phyloP scores from a whole-genome alignment of 2,888 invertebrate species.

The Caenorhabditis japonica region DNA sequence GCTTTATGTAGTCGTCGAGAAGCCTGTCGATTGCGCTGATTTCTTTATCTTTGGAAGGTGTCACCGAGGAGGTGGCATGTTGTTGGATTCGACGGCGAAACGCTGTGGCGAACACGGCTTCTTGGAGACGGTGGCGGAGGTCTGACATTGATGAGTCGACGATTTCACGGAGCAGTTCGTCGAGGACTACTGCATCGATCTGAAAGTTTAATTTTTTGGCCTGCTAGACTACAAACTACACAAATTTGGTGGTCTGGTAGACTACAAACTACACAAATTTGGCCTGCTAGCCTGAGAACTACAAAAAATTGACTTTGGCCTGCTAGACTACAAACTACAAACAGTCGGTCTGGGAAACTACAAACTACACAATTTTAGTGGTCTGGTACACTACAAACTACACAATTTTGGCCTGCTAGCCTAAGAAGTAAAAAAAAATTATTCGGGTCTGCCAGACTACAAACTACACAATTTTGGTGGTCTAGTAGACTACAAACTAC shows the following conservation, averaged over 20 bases:
- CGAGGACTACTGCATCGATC: constrained; percentile 44
- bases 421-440: too few relatives aligned
- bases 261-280: not conserved
- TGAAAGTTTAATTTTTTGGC: constrained; percentile 1
- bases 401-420: too few relatives aligned
- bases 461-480: too few relatives aligned
- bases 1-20: constrained; percentile 32
- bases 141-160: constrained; percentile 47
- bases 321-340: too few relatives aligned
- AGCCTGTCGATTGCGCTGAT: constrained; percentile 19
- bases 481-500: too few relatives aligned
- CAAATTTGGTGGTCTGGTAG: not conserved
- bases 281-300: constrained; percentile 5
- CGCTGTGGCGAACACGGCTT: constrained; percentile 50
- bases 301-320: not conserved
- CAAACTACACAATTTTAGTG: too few relatives aligned
- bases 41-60: not conserved
- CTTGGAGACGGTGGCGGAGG: constrained; percentile 49
- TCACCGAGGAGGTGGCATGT: constrained; percentile 1
- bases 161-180: constrained; percentile 49
- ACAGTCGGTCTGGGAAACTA: too few relatives aligned
- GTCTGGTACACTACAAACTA: too few relatives aligned
- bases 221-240: not conserved
- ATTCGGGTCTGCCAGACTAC: too few relatives aligned
- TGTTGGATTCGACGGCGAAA: constrained; percentile 38